A percentile compares a stretch with the other conserved stretches of the same genome.
Evolutionary conservation across 2,113 vertebrate genomes (phyloP).

Genomic region (Psilopogon haemacephalus): DNA sequence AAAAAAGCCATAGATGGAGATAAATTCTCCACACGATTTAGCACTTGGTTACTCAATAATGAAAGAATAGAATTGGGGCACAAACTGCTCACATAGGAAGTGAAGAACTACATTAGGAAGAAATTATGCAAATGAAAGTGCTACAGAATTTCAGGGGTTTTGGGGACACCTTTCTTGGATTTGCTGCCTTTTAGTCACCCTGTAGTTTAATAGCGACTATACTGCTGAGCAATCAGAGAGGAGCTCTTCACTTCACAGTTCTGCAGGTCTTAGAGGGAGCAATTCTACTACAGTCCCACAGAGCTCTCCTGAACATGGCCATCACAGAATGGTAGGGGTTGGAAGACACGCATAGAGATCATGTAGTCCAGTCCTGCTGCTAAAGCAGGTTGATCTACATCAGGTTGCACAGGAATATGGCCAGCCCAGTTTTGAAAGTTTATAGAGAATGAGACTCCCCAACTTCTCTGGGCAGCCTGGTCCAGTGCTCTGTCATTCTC

Average conservation of each 20-base stretch:
- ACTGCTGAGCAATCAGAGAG: not conserved
- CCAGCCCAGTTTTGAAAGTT: too few relatives aligned
- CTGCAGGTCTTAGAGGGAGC: not conserved
- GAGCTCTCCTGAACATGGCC: not conserved
- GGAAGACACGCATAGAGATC: too few relatives aligned
- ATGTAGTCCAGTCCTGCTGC: too few relatives aligned
- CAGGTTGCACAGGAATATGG: too few relatives aligned
- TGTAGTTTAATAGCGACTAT: not conserved
- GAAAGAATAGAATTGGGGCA: not conserved
- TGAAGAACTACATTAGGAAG: not conserved
- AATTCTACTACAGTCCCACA: not conserved
- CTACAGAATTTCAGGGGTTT: not conserved
- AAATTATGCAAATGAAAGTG: not conserved
- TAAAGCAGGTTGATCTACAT: too few relatives aligned
- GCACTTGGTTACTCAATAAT: not conserved
- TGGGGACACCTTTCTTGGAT: not conserved
- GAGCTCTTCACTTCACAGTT: fast-evolving
- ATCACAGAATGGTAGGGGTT: too few relatives aligned
- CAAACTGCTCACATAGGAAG: not conserved
- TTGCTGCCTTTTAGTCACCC: not conserved
- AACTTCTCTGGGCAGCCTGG: too few relatives aligned
- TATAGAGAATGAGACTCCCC: too few relatives aligned
- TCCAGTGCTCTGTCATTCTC: too few relatives aligned
- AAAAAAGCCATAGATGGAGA: not conserved
- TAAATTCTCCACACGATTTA: not conserved